Conservation (phyloP, 2,797 vertebrate genomes). For the Thamnophis elegans region DNA sequence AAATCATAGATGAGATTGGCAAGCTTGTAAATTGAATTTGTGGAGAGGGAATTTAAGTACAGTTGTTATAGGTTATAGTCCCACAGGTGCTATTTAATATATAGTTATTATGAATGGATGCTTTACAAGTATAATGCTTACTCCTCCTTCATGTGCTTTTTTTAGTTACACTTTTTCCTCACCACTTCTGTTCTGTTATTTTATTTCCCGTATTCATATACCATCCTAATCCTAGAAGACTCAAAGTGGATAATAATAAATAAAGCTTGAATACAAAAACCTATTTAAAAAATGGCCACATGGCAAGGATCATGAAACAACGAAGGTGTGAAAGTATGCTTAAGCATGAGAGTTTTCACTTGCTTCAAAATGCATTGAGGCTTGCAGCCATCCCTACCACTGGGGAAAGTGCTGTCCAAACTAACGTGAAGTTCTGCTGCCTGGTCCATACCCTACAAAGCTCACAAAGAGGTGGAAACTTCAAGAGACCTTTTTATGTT, state of each 20-base stretch:
- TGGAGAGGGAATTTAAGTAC: neutral
- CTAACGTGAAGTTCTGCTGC: neutral
- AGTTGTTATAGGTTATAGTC: neutral
- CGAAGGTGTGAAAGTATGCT: neutral
- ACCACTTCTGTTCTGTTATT: neutral
- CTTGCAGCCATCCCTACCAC: neutral
- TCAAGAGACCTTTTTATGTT: neutral
- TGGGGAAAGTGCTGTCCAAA: neutral
- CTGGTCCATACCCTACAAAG: neutral
- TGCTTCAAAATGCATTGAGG: neutral
- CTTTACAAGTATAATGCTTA: neutral
- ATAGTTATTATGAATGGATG: neutral
- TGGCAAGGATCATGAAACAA: neutral
- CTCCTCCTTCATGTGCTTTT: neutral
- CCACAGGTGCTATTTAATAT: neutral
- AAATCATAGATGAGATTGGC: neutral
- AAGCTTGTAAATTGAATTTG: neutral
- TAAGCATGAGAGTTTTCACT: neutral
- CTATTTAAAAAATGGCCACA: neutral
- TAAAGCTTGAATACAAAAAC: neutral
- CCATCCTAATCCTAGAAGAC: neutral
- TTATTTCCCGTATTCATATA: neutral
- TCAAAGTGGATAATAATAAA: neutral
- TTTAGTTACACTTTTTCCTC: neutral
- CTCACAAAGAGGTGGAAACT: neutral